Base-by-base conservation (phyloP, 1,140 invertebrate species). In the Lucilia sericata region DNA sequence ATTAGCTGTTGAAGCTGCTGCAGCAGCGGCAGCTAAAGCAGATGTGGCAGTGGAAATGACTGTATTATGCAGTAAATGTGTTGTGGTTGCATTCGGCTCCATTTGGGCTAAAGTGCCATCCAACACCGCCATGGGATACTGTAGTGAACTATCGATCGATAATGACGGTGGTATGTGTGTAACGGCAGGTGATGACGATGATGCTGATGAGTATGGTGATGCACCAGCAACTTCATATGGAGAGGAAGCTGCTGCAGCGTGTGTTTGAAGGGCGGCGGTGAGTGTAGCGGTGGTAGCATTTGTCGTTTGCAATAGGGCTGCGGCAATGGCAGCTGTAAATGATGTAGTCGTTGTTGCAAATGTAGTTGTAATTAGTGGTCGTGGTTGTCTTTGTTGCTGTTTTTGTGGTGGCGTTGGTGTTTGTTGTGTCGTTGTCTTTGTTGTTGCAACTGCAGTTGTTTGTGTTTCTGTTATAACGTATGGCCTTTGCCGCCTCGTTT, bases 301-400 rank as follows among this genome's bases (percentile, higher is more conserved):
- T 55, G 80, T 82, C 21, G 80, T 55, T 51, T 82, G 80, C 80
- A 82, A 82, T 49, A 49, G 60, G 5, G 82, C 30, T 74, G 82
- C 81, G 47, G 88, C 76, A 3, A 86, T 74, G 8, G 85, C 84
- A 9, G 87, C 86, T 9, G 85, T 84, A 55, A 84, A 84, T 87
- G 84, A 80, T 19, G 42, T 49, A 80, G 42, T 80, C 76, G 42
- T n/a, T 80, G 42, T 51, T 49, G 42, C 76, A 80, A 80, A 80
- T 80, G 76, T 70, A 83, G 25, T 47, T 84, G 74, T 83, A 70
- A 70, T 21, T 21, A 70, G 65, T 70, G 65, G 65, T 70, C 65
- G 65, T 70, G 65, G 9, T n/a, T 65, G 14, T 49, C 13, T n/a
- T 17, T 80, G 76, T 12, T 80, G 42, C 2, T 80, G 76, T 34